Base-by-base conservation (phyloP, 2,888 invertebrate species). In the Eristalis intricaria region DNA sequence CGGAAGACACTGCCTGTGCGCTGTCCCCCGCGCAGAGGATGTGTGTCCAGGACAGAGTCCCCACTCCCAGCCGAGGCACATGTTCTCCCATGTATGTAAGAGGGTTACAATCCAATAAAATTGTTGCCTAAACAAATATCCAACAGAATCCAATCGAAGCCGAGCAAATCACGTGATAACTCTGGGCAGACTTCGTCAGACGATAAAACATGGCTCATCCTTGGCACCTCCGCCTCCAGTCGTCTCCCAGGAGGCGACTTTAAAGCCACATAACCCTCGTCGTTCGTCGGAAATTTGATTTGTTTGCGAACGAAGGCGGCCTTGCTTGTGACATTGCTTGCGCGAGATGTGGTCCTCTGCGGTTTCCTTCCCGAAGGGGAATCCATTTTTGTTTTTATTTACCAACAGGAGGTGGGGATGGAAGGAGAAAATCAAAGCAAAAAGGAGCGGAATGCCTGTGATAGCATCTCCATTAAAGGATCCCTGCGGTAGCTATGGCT, bases 221-320 rank as follows among this genome's bases (percentile, higher is more conserved):
- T 32, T 32, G 32, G 32, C 43, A n/a, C 43, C 43, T 43, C n/a
- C 43, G n/a, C 4, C 29, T 29, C 10, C 10, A 8, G 8, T 1
- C 1, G 10, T 19, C 19, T 23, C 29, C 40, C 75, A 65, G 58
- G n/a, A 69, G 15, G 23, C 26, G 68, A 35, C 23, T 63, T 77
- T 69, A 35, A 63, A 35, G 26, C 29, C 29, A 15, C 60, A 38
- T 13, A 63, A 56, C 69, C 66, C 13, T 32, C 58, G 50, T 43
- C 29, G 65, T 22, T 23, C 15, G 2, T 29, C 32, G 29, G 32
- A 77, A 77, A 77, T 77, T 77, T 69, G 69, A 69, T 69, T 68
- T 76, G 38, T 38, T 65, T 65, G 0, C 64, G 32, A 50, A 50
- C 50, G 50, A 50, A 11, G 38, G 13, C 38, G 43, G 50, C 50